A percentile compares a stretch with the other conserved stretches of the same genome.
phyloP scores from a whole-genome alignment of 1,140 invertebrate species.

The Spodoptera litura region DNA sequence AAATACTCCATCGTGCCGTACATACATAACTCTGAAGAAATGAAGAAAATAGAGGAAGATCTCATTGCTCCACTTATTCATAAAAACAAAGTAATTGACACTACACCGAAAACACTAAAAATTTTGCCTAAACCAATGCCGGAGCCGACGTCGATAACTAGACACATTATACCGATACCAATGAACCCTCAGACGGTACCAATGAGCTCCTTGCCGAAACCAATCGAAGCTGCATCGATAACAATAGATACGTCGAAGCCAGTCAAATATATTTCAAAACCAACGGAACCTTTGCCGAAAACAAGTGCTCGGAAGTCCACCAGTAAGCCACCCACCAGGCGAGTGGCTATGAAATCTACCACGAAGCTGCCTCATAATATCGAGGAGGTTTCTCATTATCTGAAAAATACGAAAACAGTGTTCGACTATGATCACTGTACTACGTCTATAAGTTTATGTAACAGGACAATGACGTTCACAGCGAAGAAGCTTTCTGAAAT shows the following conservation, averaged over 20 bases:
- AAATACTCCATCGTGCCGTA: constrained; percentile 31
- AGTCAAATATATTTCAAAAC: too few relatives aligned
- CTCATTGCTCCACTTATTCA: constrained; percentile 27
- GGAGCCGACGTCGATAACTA: too few relatives aligned
- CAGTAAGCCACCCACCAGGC: constrained; percentile 61
- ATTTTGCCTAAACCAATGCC: too few relatives aligned
- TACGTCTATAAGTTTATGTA: constrained; percentile 66
- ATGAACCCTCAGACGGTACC: too few relatives aligned
- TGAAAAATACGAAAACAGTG: constrained; percentile 54
- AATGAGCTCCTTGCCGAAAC: too few relatives aligned
- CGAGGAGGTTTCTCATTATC: constrained; percentile 69
- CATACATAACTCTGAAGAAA: too few relatives aligned
- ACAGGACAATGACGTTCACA: constrained; percentile 62
- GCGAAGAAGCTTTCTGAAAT: constrained; percentile 66
- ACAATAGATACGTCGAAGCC: too few relatives aligned
- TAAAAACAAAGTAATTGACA: too few relatives aligned
- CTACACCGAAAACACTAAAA: constrained; percentile 47
- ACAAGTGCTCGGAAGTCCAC: constrained; percentile 74
- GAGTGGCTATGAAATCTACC: constrained; percentile 74
- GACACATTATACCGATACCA: too few relatives aligned
- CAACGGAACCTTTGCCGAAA: constrained; percentile 31
- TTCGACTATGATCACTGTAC: constrained; percentile 59
- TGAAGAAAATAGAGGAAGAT: constrained; percentile 51
- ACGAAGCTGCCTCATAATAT: constrained; percentile 64
- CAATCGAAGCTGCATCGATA: too few relatives aligned